These are phyloP conservation scores for Amblyopsis hoosieri DNA, from an alignment of 2,797 vertebrate genomes.

Conservation along the genomic window DNA sequence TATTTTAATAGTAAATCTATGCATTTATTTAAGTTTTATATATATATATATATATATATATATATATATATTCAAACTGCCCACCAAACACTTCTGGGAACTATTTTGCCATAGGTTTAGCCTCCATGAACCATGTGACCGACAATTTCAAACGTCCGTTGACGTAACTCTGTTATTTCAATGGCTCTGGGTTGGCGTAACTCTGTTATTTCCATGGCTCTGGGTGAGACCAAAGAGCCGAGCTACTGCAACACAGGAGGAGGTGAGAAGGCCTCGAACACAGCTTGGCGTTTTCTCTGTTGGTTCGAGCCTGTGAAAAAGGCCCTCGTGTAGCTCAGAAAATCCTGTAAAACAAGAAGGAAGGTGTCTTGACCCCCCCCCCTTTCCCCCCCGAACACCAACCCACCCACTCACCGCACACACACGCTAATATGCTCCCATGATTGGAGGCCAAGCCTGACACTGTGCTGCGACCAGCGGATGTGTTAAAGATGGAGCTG, in stretches of 20 bases:
- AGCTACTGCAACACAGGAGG: conserved; percentile 37
- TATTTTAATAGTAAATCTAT: no score
- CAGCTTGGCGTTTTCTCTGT: conserved; percentile 46
- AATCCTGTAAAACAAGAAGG: conserved; percentile 33
- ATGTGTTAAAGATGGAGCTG: conserved; percentile 57
- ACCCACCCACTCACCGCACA: conserved; percentile 41
- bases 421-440: conserved; percentile 69
- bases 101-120: no score
- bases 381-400: neutral
- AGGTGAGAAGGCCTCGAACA: conserved; percentile 57
- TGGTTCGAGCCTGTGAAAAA: conserved; percentile 38
- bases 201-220: conserved; percentile 9
- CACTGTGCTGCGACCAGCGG: conserved; percentile 57
- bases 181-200: no score
- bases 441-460: conserved; percentile 52
- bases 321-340: conserved; percentile 30
- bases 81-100: no score
- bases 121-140: no score
- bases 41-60: no score
- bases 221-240: conserved; percentile 53
- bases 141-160: no score
- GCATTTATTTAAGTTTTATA: no score
- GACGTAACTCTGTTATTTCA: no score
- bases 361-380: neutral
- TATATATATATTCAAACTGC: no score